These are phyloP conservation scores for Ellobium chinense DNA, from an alignment of 2,888 invertebrate genomes.

Conservation along the genomic window DNA sequence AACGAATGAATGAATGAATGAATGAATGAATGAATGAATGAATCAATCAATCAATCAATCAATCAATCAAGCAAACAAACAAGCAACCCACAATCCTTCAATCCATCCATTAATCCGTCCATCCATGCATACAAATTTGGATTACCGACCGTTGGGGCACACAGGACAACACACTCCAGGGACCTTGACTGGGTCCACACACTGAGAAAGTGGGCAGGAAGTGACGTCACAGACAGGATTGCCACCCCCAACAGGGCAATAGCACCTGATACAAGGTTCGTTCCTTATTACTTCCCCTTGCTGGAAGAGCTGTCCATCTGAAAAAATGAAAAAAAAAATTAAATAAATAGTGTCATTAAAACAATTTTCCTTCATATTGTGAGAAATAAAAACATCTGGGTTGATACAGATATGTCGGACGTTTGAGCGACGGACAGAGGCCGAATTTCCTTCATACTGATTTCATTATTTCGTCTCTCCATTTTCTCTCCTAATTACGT, in stretches of 20 bases:
- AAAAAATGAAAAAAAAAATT: too few species aligned
- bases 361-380: too few species aligned
- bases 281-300: slow-evolving; percentile 49
- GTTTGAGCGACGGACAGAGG: too few species aligned
- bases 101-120: background rate
- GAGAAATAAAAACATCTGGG: too few species aligned
- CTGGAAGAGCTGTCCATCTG: slow-evolving; percentile 44
- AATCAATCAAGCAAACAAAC: background rate
- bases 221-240: slow-evolving; percentile 49
- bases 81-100: background rate
- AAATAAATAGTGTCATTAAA: too few species aligned
- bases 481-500: too few species aligned
- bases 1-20: too few species aligned
- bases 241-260: slow-evolving; percentile 47
- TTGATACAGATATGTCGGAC: too few species aligned
- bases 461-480: too few species aligned
- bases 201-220: slow-evolving; percentile 44
- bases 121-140: background rate
- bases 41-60: background rate
- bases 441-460: too few species aligned
- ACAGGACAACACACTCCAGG: slow-evolving; percentile 47
- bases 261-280: slow-evolving; percentile 46
- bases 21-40: background rate
- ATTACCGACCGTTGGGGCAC: slow-evolving; percentile 43
- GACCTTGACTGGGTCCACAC: slow-evolving; percentile 43